Percentiles rank a stretch among this genome's conserved stretches.
Conservation (phyloP, 2,797 vertebrate genomes). For the Falco cherrug region DNA sequence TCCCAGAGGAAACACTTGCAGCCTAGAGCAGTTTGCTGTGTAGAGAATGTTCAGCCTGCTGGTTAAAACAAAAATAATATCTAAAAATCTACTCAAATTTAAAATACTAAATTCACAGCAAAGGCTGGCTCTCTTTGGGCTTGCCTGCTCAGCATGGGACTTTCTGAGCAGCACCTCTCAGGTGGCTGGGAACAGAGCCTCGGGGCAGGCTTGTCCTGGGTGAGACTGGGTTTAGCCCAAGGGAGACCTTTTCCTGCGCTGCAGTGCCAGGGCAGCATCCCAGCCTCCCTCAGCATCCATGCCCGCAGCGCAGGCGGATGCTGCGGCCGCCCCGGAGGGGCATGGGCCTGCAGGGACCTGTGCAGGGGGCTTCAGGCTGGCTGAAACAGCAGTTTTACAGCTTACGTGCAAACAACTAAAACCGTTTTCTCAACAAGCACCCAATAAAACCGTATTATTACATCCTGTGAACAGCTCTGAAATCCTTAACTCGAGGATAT, state of each 20-base stretch:
- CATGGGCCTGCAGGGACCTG: background rate
- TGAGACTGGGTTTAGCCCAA: background rate
- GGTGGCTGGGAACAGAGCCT: accelerated
- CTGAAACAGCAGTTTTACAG: background rate
- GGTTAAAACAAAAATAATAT: background rate
- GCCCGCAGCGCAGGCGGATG: background rate
- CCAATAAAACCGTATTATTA: constrained; percentile 60
- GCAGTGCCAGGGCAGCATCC: background rate
- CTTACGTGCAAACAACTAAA: constrained; percentile 49
- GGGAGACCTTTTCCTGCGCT: background rate
- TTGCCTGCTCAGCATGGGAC: background rate
- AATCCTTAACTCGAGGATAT: constrained; percentile 55
- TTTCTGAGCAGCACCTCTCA: background rate
- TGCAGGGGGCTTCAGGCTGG: background rate
- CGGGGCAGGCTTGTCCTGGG: background rate
- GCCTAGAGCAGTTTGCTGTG: background rate
- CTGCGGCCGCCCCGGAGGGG: accelerated
- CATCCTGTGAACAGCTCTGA: constrained; percentile 62
- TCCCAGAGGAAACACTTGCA: background rate
- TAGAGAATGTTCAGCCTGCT: background rate
- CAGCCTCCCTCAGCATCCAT: background rate
- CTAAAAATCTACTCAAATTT: background rate
- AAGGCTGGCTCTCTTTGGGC: background rate
- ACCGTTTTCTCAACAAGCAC: constrained; percentile 5
- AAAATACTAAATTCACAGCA: background rate